Evolutionary conservation across 2,797 vertebrate species (phyloP), one percentile per base, ranked within the genome.

Genomic region (Moxostoma hubbsi): DNA sequence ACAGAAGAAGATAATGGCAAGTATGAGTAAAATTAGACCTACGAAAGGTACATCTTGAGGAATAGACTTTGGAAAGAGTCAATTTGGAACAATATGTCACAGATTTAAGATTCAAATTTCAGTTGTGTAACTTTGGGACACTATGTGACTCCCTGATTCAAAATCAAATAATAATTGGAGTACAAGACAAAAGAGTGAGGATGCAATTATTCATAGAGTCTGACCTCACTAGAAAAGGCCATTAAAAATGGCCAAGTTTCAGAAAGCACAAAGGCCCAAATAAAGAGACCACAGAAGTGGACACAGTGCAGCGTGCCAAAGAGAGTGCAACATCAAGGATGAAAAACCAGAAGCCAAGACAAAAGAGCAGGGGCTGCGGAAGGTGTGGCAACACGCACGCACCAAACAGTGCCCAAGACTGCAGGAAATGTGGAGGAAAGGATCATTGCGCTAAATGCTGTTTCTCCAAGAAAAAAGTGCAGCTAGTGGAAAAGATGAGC

Each of bases 21-120:
- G n/a, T 71, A n/a, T 9, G 57, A 70, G 49, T 7, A 73, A 77
- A 72, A 71, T n/a, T 58, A 69, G 51, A 79, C 63, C 4, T 36
- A 69, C 5, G 7, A 68, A 6, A 66, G 46, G 8, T 76, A 66
- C 7, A 15, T 80, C 6, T 76, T 68, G 36, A 71, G 68, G 13
- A 80, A 67, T 6, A 12, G 67, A 13, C 5, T 83, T 4, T 73
- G 77, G n/a, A 81, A 77, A 77, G 73, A 83, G 36, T 59, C 58
- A 12, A 72, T 81, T 8, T 24, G 24, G 66, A 78, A 70, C 54
- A 69, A 9, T 70, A 70, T n/a, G 65, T 69, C 13, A 65, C 69
- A 45, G 70, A 80, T 43, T 58, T 80, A 10, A 10, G 49, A 8
- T 16, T 7, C 49, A 75, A 68, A 12, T 24, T 24, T 12, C 71